phyloP scores from a whole-genome alignment of 2,797 vertebrate genomes.

The Characodon lateralis region DNA sequence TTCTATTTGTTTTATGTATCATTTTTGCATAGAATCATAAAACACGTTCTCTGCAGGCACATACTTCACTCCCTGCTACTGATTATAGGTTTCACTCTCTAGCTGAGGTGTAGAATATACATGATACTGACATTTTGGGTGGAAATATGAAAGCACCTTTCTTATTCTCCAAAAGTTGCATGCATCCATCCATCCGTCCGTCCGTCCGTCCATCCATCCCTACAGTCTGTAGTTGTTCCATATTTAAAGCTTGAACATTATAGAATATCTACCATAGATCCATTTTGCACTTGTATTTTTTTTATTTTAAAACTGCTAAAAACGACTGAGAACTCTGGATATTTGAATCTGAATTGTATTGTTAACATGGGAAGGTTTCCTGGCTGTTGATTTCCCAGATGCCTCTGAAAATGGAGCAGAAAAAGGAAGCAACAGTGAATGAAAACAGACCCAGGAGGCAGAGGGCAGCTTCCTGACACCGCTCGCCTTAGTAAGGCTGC shows the following conservation, averaged over 20 bases:
- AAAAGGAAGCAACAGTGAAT: conserved; percentile 32
- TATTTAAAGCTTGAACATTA: too few species aligned
- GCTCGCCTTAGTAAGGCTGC: conserved; percentile 52
- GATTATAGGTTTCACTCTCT: too few species aligned
- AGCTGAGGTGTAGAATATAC: too few species aligned
- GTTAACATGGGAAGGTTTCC: neutral
- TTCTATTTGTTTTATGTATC: too few species aligned
- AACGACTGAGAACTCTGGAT: neutral
- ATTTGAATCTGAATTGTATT: neutral
- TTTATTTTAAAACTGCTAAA: too few species aligned
- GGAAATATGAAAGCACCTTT: too few species aligned
- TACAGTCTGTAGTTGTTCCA: neutral
- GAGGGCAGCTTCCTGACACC: conserved; percentile 57
- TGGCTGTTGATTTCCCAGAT: neutral
- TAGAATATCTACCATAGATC: neutral
- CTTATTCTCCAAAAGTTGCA: too few species aligned
- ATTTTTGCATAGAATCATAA: too few species aligned
- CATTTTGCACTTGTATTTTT: neutral
- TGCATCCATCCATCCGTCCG: neutral
- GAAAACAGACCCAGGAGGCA: conserved; percentile 26
- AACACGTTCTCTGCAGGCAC: too few species aligned
- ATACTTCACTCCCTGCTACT: too few species aligned
- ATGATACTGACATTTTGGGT: too few species aligned
- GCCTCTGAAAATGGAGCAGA: neutral
- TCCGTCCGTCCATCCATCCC: neutral